These are phyloP conservation scores for Ophthalmolycus amberensis DNA, from an alignment of 2,113 vertebrate genomes.

Conservation along the genomic window DNA sequence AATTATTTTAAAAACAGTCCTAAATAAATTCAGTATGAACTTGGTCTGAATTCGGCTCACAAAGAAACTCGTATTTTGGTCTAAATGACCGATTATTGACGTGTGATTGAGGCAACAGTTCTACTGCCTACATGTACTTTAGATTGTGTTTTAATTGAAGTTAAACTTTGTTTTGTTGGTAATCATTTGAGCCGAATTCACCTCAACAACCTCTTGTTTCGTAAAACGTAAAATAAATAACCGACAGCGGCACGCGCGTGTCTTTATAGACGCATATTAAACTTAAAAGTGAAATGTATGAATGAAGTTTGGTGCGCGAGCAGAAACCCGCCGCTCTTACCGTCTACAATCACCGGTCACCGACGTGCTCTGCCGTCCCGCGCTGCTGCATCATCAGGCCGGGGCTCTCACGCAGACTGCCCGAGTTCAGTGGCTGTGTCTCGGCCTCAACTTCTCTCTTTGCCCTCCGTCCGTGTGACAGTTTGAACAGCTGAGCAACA, in stretches of 20 bases:
- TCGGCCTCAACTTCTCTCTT: not conserved
- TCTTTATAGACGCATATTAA: accelerated
- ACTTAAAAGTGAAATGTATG: accelerated
- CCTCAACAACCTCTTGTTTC: accelerated
- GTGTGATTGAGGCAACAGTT: no score
- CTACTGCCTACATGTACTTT: not conserved
- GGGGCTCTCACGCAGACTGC: not conserved
- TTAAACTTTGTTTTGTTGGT: not conserved
- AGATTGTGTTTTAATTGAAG: not conserved
- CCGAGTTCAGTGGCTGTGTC: not conserved
- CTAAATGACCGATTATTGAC: not conserved
- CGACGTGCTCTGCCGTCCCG: accelerated
- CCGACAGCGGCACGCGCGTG: accelerated
- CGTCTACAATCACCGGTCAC: not conserved
- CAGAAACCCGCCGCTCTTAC: not conserved
- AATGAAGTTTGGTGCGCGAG: not conserved
- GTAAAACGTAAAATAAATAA: not conserved
- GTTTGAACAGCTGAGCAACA: not conserved
- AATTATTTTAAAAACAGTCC: not conserved
- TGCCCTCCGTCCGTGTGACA: accelerated
- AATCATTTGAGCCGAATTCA: not conserved
- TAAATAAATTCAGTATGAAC: not conserved
- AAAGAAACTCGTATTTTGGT: not conserved
- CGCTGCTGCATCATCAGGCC: not conserved
- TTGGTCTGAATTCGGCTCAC: not conserved